Conservation (phyloP, 2,797 vertebrate species). For the Tympanoctomys barrerae region DNA sequence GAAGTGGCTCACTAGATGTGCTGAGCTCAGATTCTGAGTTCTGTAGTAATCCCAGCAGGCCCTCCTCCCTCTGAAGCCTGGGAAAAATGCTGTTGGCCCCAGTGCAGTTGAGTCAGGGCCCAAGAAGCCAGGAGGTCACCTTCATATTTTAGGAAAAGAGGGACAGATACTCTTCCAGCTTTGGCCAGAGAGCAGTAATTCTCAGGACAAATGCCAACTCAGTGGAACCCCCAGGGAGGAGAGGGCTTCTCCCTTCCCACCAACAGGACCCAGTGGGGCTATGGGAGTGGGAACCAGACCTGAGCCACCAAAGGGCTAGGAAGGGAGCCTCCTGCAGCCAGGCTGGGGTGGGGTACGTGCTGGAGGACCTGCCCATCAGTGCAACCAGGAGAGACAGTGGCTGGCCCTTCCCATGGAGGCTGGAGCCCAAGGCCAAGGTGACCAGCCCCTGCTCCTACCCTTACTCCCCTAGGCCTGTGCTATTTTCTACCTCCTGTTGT, state of each 20-base stretch:
- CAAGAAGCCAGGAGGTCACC: constrained; percentile 70
- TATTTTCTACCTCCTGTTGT: constrained; percentile 79
- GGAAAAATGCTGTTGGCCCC: constrained; percentile 76
- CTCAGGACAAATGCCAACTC: constrained; percentile 68
- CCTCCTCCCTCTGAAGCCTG: constrained; percentile 56
- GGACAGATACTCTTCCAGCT: constrained; percentile 55
- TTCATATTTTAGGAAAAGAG: constrained; percentile 80
- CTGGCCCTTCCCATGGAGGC: background rate
- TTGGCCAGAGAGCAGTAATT: constrained; percentile 75
- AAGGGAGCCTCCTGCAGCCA: background rate
- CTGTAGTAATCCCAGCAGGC: background rate
- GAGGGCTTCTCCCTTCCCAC: constrained; percentile 50
- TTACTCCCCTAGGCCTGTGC: constrained; percentile 62
- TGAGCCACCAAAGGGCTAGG: background rate
- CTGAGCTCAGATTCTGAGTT: constrained; percentile 1
- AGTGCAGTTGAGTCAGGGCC: constrained; percentile 69
- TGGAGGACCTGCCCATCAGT: background rate
- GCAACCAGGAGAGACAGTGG: background rate
- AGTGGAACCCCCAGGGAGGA: constrained; percentile 38
- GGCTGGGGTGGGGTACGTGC: background rate
- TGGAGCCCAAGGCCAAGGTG: constrained; percentile 51
- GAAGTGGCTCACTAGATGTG: background rate
- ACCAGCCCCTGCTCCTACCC: constrained; percentile 44
- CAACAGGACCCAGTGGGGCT: background rate
- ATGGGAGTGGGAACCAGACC: background rate